phyloP scores from a whole-genome alignment of 2,113 vertebrate species.

The Vidua chalybeata region DNA sequence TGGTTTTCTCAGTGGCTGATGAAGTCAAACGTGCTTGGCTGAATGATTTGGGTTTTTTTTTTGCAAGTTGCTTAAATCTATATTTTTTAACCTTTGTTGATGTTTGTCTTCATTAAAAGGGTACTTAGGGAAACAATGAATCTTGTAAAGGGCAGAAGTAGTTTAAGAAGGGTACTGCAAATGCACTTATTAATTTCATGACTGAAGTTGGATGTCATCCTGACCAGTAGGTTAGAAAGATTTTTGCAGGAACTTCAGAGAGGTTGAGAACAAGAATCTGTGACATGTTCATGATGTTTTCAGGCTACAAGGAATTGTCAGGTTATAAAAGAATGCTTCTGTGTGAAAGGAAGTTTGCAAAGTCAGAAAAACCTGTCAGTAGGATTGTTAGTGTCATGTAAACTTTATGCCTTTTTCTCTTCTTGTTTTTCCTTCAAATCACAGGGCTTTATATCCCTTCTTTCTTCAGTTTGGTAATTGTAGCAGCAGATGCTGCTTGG shows the following conservation, averaged over 20 bases:
- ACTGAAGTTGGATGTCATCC: neutral
- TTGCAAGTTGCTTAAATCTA: neutral
- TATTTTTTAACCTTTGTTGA: neutral
- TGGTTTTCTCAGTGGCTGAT: neutral
- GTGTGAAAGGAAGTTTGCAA: neutral
- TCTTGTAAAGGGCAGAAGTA: neutral
- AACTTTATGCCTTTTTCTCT: neutral
- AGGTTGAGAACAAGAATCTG: neutral
- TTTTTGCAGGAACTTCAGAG: neutral
- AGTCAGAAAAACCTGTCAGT: neutral
- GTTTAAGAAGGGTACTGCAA: neutral
- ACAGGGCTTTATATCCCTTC: neutral
- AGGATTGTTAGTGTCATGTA: neutral
- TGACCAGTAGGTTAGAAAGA: neutral
- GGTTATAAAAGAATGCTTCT: neutral
- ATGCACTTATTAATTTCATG: neutral
- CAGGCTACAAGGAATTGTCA: neutral
- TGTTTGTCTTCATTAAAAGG: neutral
- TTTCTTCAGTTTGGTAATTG: conserved; percentile 1
- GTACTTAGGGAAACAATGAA: neutral
- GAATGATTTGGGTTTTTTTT: neutral
- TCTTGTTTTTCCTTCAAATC: neutral
- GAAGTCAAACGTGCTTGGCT: neutral
- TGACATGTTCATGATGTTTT: neutral
- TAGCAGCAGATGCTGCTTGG: conserved; percentile 68